Percentiles rank a stretch among this genome's conserved stretches.
Conservation (phyloP, 2,797 vertebrate genomes). For the Antrozous pallidus region DNA sequence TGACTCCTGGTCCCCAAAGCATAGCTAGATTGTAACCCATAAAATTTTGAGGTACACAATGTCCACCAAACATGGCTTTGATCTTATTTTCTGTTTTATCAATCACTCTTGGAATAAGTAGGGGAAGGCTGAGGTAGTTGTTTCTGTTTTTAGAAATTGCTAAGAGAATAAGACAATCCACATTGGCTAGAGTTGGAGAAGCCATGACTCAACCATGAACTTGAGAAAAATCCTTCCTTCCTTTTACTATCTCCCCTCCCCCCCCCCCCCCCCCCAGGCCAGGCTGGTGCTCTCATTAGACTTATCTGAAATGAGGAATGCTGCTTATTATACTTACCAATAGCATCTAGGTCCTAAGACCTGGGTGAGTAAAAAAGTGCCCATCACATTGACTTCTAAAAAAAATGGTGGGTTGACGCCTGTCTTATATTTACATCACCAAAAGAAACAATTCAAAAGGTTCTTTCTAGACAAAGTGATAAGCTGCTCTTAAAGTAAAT, state of each 20-base stretch:
- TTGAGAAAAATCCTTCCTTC: not conserved
- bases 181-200: not conserved
- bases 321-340: not conserved
- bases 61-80: not conserved
- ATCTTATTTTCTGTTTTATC: slow-evolving; percentile 6
- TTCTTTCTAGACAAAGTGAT: not conserved
- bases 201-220: not conserved
- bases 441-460: not conserved
- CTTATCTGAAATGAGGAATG: not conserved
- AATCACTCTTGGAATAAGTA: not conserved
- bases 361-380: not conserved
- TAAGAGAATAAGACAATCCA: not conserved
- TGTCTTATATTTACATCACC: not conserved
- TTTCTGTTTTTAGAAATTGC: slow-evolving; percentile 26
- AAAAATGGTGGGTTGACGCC: not conserved
- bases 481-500: not conserved
- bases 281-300: not conserved
- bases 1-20: not conserved
- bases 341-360: not conserved
- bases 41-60: not conserved
- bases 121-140: not conserved
- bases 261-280: not conserved
- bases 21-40: not conserved
- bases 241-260: too few relatives aligned
- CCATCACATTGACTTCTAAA: not conserved